Conservation (phyloP, 2,888 invertebrate species). For the Idaea dimidiata region DNA sequence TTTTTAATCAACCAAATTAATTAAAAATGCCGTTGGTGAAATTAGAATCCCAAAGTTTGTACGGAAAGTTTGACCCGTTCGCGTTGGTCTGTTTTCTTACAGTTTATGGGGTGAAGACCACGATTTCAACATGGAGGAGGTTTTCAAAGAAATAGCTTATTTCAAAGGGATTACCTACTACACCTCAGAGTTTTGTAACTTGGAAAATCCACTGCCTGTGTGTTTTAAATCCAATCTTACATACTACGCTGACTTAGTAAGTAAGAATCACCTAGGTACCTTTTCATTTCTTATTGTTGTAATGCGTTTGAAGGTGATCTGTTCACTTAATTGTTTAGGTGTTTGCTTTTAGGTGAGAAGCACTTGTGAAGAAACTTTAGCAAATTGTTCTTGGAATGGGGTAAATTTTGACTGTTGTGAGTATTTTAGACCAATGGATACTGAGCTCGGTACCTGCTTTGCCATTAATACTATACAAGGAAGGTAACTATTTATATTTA, state of each 20-base stretch:
- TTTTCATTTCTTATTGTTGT: background rate
- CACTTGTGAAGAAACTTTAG: conserved; percentile 78
- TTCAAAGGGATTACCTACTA: conserved; percentile 87
- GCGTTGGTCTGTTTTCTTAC: background rate
- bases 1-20: too few species aligned
- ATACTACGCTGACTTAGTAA: conserved; percentile 80
- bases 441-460: conserved; percentile 85
- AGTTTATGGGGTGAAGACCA: conserved; percentile 85
- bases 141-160: conserved; percentile 85
- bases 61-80: background rate
- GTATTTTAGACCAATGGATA: conserved; percentile 83
- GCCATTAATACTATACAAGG: conserved; percentile 84
- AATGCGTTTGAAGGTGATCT: background rate
- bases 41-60: background rate
- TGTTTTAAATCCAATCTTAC: conserved; percentile 83
- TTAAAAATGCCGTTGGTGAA: background rate
- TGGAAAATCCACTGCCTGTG: conserved; percentile 69
- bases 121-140: conserved; percentile 87
- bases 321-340: too few species aligned
- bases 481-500: too few species aligned
- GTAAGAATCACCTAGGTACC: conserved; percentile 22
- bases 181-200: conserved; percentile 84
- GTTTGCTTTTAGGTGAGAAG: conserved; percentile 74
- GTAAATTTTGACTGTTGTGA: conserved; percentile 83
- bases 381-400: conserved; percentile 83